Base-by-base conservation (phyloP, 2,113 vertebrate species). In the Planiliza haematocheilus region DNA sequence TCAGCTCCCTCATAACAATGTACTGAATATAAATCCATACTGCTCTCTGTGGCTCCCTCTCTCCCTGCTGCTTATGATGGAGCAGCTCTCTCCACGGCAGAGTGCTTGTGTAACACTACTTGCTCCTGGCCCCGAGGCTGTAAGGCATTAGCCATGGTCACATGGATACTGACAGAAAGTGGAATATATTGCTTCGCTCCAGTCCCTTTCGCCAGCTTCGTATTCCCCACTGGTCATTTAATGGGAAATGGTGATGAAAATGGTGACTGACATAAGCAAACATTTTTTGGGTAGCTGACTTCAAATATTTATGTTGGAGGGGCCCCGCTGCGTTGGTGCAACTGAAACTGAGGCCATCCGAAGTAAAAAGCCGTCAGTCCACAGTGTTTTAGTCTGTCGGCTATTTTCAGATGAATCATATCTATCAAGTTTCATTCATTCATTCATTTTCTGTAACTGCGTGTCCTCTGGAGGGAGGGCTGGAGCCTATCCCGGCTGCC, bases 161-260 rank as follows among this genome's bases (percentile, higher is more conserved):
- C 74, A 81, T 77, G 65, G 77, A 64, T 72, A 59, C 83, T 82
- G 86, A 85, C 83, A 80, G 81, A 41, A 50, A 42, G 59, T 68
- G 46, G 63, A 87, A 87, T 81, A 38, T 84, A 83, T 64, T 18
- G 24, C 75, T 70, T 86, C 17, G 86, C 78, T 84, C 77, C 41
- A 48, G 61, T 76, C 38, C 41, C 39, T 60, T 51, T 70, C 39
- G 18, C 58, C 37, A 49, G 65, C 46, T 75, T 24, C 18, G 21
- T 39, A 60, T 63, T 58, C 20, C 52, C 45, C 30, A 64, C 38
- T 57, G 51, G 63, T 84, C 52, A 70, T 75, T 81, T 74, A 64
- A 69, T 71, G 13, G 21, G 30, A 76, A 78, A 77, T 56, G 52
- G 64, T 81, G 60, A 85, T 66, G 58, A 43, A 77, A 70, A 84